Evolutionary conservation across 2,113 vertebrate genomes (phyloP), one percentile per base, ranked within the genome.

Genomic region (Aegithalos caudatus): DNA sequence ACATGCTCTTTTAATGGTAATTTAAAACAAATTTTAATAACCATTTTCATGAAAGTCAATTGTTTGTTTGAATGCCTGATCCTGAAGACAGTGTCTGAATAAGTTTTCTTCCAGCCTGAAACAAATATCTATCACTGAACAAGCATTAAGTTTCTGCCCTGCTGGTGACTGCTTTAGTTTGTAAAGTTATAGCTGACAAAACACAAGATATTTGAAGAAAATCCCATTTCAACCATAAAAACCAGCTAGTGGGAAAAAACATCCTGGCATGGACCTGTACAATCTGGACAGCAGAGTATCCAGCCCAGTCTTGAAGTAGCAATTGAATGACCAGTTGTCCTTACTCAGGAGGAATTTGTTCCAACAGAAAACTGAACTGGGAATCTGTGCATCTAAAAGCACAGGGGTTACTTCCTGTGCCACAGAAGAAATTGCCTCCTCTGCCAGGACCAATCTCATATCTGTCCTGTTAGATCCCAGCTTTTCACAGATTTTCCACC

Each of bases 211-310:
- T 82, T 86, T 86, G 80, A 93, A 80, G 40, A 88, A 95, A 94
- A 86, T n/a, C 73, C 70, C 44, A 78, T 79, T 90, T 96, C 78
- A 92, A 73, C 40, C 66, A 44, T 79, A 86, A 93, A 92, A 94
- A 86, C 3, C 77, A 95, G 72, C 24, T 33, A 85, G 28, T 74
- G 54, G 64, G 72, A 57, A 90, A 89, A 57, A 53, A 66, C 22
- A 78, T 42, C 56, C 71, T 95, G 90, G 79, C 61, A 82, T 35
- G n/a, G 69, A 65, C 21, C 62, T 0, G 2, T 72, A 58, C 23
- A 54, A 28, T 50, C 61, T 81, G 80, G 57, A 88, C 24, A 81
- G 47, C 13, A 33, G 37, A 53, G 37, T 42, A 67, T 51, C 38
- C 77, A 91, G 54, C 10, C 31, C 62, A 14, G 28, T 31, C 83